phyloP scores from a whole-genome alignment of 2,888 invertebrate genomes.

The Conops quadrifasciatus region DNA sequence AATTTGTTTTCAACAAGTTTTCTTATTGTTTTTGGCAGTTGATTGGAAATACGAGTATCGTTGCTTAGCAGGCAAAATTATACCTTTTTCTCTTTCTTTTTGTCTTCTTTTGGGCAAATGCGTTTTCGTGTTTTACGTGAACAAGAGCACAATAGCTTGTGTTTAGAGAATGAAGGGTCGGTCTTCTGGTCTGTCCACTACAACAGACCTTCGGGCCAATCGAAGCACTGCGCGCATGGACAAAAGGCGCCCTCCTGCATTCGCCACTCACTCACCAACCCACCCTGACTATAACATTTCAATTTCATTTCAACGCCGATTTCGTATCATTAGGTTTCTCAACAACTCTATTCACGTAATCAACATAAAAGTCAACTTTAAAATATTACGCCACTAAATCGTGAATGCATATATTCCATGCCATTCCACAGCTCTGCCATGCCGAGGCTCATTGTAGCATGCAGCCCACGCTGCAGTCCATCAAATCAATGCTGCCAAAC shows the following conservation, averaged over 20 bases:
- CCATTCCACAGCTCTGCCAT: conserved; percentile 2
- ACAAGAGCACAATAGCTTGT: no score
- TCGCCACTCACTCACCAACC: not conserved
- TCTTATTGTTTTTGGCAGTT: no score
- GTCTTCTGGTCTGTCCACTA: no score
- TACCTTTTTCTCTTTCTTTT: no score
- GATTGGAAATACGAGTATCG: no score
- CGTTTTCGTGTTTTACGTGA: no score
- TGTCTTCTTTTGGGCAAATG: no score
- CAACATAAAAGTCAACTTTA: conserved; percentile 35
- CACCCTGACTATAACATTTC: conserved; percentile 14
- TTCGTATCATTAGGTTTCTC: conserved; percentile 11
- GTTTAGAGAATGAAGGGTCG: no score
- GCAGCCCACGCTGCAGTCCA: not conserved
- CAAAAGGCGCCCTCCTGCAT: no score
- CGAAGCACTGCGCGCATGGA: not conserved
- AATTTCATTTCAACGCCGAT: conserved; percentile 19
- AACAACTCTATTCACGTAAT: conserved; percentile 32
- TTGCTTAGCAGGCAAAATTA: no score
- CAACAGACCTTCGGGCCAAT: not conserved
- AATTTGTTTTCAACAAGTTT: no score
- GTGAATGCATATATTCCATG: conserved; percentile 1
- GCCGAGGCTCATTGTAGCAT: not conserved
- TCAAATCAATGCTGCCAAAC: conserved; percentile 16
- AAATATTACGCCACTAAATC: conserved; percentile 31